Evolutionary conservation across 2,113 vertebrate species (phyloP).

Genomic region (Poecilia latipinna): DNA sequence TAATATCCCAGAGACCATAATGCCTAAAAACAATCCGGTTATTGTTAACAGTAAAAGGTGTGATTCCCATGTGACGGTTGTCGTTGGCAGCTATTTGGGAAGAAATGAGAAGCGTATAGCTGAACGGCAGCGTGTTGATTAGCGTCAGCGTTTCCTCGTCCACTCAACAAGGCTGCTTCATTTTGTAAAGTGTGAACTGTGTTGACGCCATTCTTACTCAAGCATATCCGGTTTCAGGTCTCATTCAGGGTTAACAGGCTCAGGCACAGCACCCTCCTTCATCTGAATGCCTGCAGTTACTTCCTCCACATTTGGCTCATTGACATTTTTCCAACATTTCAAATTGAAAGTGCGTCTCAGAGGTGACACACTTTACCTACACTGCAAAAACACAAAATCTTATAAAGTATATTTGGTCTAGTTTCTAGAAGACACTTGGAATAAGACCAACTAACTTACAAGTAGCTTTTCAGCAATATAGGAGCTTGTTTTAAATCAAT

Average conservation of each 20-base stretch:
- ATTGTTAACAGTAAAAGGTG: neutral
- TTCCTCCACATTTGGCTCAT: neutral
- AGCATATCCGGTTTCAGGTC: slow-evolving; percentile 40
- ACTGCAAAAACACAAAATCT: too few species aligned
- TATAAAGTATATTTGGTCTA: too few species aligned
- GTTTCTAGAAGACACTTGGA: too few species aligned
- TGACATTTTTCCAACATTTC: neutral
- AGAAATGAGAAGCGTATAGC: neutral
- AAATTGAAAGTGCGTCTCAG: neutral
- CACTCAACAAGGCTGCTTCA: neutral
- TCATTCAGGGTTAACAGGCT: slow-evolving; percentile 24
- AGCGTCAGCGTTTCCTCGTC: slow-evolving; percentile 4
- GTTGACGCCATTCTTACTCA: slow-evolving; percentile 17
- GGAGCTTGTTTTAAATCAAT: too few species aligned
- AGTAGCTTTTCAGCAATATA: too few species aligned
- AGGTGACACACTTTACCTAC: neutral
- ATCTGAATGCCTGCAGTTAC: slow-evolving; percentile 5
- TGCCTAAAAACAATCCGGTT: neutral
- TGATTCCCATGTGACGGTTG: neutral
- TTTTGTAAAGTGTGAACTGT: slow-evolving; percentile 29
- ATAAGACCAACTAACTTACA: too few species aligned
- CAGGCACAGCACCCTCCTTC: slow-evolving; percentile 9
- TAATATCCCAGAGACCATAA: neutral
- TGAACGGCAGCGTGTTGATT: neutral
- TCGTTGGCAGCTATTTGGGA: neutral